Evolutionary conservation across 2,888 invertebrate genomes (phyloP).

Genomic region (Pandemis heparana): DNA sequence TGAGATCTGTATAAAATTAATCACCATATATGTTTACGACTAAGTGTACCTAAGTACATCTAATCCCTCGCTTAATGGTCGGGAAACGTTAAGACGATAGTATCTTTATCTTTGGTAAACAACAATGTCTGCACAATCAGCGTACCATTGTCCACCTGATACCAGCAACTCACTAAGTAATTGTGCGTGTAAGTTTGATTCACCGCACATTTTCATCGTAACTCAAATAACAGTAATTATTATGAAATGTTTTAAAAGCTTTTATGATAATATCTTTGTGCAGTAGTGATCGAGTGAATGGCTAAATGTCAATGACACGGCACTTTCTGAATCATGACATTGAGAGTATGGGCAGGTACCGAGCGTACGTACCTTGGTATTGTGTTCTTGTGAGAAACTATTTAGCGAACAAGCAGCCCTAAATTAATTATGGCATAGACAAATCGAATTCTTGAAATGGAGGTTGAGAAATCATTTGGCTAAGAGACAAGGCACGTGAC

Average conservation of each 20-base stretch:
- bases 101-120: slow-evolving; percentile 11
- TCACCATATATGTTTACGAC: neutral
- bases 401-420: slow-evolving; percentile 39
- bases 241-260: slow-evolving; percentile 54
- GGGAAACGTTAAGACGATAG: neutral
- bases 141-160: slow-evolving; percentile 16
- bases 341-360: slow-evolving; percentile 45
- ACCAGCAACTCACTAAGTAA: slow-evolving; percentile 20
- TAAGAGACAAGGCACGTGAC: neutral
- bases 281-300: slow-evolving; percentile 50
- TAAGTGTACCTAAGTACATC: neutral
- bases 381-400: slow-evolving; percentile 24
- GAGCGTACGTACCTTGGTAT: slow-evolving; percentile 11
- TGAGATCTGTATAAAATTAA: neutral
- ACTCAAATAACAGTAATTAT: slow-evolving; percentile 48
- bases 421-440: slow-evolving; percentile 31
- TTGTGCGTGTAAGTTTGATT: slow-evolving; percentile 33
- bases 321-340: slow-evolving; percentile 51
- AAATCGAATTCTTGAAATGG: slow-evolving; percentile 5
- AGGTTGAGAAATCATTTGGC: neutral
- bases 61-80: neutral
- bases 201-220: slow-evolving; percentile 43
- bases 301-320: slow-evolving; percentile 56
- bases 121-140: slow-evolving; percentile 1
- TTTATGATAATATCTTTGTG: slow-evolving; percentile 49